Evolutionary conservation across 2,888 invertebrate genomes (phyloP), one percentile per base, ranked within the genome.

Genomic region (Drosophila formosana): DNA sequence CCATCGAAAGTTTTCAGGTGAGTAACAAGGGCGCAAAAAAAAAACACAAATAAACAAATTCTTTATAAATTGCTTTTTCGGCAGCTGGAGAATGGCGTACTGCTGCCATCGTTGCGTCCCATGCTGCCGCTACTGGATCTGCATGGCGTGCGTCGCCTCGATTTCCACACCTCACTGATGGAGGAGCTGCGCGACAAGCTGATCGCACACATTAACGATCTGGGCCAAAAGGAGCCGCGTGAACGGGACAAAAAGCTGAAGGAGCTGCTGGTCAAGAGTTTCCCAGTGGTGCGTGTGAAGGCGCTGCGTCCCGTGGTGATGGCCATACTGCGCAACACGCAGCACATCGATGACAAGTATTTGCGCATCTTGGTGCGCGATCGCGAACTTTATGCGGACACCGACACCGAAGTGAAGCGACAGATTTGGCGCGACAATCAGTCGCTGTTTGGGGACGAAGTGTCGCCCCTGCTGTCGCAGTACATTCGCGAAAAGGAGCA

Each of bases 381-480:
- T 90, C 94, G 96, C 77, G 98, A 98, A 90, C 93, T 99, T 4
- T 99, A 99, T 91, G 96, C 96, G 80, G 98, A 98, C 82, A 98
- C 98, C 7, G 97, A 98, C 74, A 98, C 98, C 0, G 98, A 98
- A 93, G 98, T 99, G 0, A 99, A 98, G 91, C 94, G 98, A 45
- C 99, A 99, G 91, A 99, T 99, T 84, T 99, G 99, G 99, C 97
- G 98, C 89, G 98, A 98, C 88, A 98, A 99, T 92, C 98, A 99
- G 91, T 97, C 97, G 1, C 92, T 99, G 32, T 99, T 99, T 93
- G 98, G 98, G n/a, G 98, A 99, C 92, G 99, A 99, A 94, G 98
- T 99, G 0, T 98, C 98, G 0, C 99, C 99, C 0, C 93, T 99
- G 32, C 94, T 99, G 30, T 97, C 97, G 80, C 97, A 97, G 90